Percentiles rank a stretch among this genome's conserved stretches.
phyloP scores from a whole-genome alignment of 2,113 vertebrate genomes.

The Puffinus mauretanicus region DNA sequence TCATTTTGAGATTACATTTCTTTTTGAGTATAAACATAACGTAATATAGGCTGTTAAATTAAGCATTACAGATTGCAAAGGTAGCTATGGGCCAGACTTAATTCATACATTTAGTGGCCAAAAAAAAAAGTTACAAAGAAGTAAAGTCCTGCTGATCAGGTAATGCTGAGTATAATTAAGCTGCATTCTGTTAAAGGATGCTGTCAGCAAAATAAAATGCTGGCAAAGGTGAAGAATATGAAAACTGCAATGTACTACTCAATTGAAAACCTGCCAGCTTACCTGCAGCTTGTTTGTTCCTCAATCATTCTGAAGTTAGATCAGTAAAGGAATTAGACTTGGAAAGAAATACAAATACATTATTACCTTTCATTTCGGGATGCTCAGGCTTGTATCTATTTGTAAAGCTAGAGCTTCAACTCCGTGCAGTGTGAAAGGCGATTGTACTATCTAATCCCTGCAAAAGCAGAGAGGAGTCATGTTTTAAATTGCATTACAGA shows the following conservation, averaged over 20 bases:
- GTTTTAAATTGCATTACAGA: constrained; percentile 39
- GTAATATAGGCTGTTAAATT: background rate
- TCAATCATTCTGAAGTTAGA: background rate
- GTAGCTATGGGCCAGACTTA: background rate
- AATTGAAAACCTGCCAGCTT: constrained; percentile 3
- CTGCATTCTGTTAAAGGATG: constrained; percentile 3
- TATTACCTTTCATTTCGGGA: background rate
- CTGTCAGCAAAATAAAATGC: constrained; percentile 51
- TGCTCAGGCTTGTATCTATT: background rate
- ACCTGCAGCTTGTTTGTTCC: constrained; percentile 9
- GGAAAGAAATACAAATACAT: background rate
- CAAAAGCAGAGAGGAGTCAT: background rate
- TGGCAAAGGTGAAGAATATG: background rate
- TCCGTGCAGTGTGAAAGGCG: background rate
- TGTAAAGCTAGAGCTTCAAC: background rate
- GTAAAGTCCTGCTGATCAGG: constrained; percentile 8
- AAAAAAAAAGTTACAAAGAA: background rate
- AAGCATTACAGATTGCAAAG: background rate
- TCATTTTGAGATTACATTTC: background rate
- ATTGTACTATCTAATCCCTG: constrained; percentile 8
- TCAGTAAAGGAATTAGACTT: background rate
- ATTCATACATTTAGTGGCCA: background rate
- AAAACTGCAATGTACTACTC: background rate
- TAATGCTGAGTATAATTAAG: constrained; percentile 35
- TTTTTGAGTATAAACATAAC: background rate